Evolutionary conservation across 2,113 vertebrate species (phyloP), one percentile per base, ranked within the genome.

Genomic region (Lasiurus borealis): DNA sequence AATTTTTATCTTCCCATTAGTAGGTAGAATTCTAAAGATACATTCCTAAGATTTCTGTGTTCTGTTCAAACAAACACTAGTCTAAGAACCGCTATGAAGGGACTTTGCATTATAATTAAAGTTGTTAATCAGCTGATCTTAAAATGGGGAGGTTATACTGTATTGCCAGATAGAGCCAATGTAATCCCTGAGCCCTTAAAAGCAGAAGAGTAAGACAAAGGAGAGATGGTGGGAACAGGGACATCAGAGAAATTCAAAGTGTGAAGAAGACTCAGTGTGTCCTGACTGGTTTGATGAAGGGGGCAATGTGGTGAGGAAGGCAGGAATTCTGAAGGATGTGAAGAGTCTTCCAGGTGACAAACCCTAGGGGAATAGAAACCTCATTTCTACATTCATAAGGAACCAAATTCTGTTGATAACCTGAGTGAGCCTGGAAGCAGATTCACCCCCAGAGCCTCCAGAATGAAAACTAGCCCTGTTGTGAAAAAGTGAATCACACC

Each of bases 201-300:
- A 72, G 23, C 14, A 3, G 1, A 62, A 75, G 12, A 78, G 21
- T 48, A 80, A 59, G 34, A 5, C 9, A 34, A 44, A 69, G n/a
- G 27, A 71, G 15, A 57, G n/a, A 27, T 16, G 8, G 6, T 1
- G 7, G 1, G 4, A 18, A 36, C 0, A 7, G 9, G 4, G 29
- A 31, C 6, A 0, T n/a, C 46, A 84, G n/a, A 57, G 31, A 89
- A 27, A 7, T 15, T 50, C 19, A 31, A 19, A 66, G 64, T 27
- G 1, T 57, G 9, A 71, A 21, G 15, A 68, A 11, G 46, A 62
- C 27, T n/a, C 9, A 0, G 2, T 0, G 1, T 1, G 5, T 34
- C 19, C 6, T 14, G 27, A 5, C 23, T 81, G 25, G 18, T 25
- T n/a, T 76, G 50, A 29, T 36, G 21, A 6, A 73, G 9, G 27